Evolutionary conservation across 2,888 invertebrate species (phyloP).

Genomic region (Brenthis hecate): DNA sequence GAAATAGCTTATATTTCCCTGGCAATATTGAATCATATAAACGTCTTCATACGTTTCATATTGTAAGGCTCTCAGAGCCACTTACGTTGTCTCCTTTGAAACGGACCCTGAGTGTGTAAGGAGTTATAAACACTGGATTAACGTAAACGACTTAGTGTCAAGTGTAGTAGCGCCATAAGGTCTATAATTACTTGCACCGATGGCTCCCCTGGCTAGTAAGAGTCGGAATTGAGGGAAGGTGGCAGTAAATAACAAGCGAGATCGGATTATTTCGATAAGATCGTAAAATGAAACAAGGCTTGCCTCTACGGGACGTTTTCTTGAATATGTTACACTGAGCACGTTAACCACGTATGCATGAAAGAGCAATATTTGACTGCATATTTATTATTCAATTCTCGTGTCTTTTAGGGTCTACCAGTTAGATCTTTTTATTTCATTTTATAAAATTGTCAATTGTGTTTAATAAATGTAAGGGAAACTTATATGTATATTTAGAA

Average conservation of each 20-base stretch:
- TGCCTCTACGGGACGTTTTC: constrained; percentile 70
- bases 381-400: constrained; percentile 25
- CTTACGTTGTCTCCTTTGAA: constrained; percentile 51
- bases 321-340: constrained; percentile 41
- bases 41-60: constrained; percentile 52
- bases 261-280: constrained; percentile 82
- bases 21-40: constrained; percentile 62
- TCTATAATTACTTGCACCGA: constrained; percentile 57
- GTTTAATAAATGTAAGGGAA: neutral
- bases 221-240: constrained; percentile 68
- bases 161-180: constrained; percentile 54
- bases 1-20: constrained; percentile 47
- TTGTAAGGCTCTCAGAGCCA: constrained; percentile 51
- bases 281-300: constrained; percentile 81
- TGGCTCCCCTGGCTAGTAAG: constrained; percentile 54
- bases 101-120: constrained; percentile 55
- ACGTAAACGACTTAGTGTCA: constrained; percentile 57
- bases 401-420: constrained; percentile 4
- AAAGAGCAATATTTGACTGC: constrained; percentile 33
- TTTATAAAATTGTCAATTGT: neutral
- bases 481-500: neutral
- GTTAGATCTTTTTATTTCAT: neutral
- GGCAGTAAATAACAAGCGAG: constrained; percentile 79
- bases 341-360: constrained; percentile 36
- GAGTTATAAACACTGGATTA: constrained; percentile 51